Evolutionary conservation across 2,797 vertebrate genomes (phyloP).

Genomic region (Centroberyx gerrardi): DNA sequence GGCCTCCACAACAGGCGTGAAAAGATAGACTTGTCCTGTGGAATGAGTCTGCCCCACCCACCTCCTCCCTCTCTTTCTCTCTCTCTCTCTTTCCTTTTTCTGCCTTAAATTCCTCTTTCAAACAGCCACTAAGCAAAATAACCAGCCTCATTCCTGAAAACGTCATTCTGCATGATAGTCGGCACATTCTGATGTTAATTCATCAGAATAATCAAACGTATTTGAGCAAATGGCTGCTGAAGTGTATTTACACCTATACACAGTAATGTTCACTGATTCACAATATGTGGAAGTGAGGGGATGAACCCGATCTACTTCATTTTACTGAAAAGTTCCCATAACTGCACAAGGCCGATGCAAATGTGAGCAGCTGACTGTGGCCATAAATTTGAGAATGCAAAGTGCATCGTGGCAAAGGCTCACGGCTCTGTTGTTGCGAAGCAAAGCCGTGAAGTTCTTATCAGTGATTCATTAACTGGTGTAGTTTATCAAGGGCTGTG

Average conservation of each 20-base stretch:
- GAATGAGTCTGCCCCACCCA: conserved; percentile 63
- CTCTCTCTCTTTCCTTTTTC: conserved; percentile 2
- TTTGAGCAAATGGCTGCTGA: not conserved
- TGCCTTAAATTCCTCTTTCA: conserved; percentile 11
- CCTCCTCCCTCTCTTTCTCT: conserved; percentile 17
- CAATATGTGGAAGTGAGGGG: conserved; percentile 10
- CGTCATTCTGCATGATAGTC: not conserved
- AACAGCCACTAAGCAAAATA: not conserved
- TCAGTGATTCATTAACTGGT: conserved; percentile 54
- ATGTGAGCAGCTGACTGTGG: not conserved
- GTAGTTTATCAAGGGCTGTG: conserved; percentile 40
- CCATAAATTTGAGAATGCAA: conserved; percentile 34
- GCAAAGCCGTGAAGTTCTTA: conserved; percentile 41
- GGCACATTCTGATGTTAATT: not conserved
- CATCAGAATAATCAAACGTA: not conserved
- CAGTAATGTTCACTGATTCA: not conserved
- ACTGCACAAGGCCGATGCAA: conserved; percentile 27
- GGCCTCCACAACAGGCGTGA: conserved; percentile 40
- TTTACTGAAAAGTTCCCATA: conserved; percentile 9
- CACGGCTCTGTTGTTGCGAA: conserved; percentile 21
- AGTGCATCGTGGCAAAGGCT: conserved; percentile 29
- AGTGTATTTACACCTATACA: not conserved
- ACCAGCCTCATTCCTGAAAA: not conserved
- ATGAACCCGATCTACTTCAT: not conserved
- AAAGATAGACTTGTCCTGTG: conserved; percentile 40